Evolutionary conservation across 2,113 vertebrate species (phyloP), one percentile per base, ranked within the genome.

Genomic region (Perca fluviatilis): DNA sequence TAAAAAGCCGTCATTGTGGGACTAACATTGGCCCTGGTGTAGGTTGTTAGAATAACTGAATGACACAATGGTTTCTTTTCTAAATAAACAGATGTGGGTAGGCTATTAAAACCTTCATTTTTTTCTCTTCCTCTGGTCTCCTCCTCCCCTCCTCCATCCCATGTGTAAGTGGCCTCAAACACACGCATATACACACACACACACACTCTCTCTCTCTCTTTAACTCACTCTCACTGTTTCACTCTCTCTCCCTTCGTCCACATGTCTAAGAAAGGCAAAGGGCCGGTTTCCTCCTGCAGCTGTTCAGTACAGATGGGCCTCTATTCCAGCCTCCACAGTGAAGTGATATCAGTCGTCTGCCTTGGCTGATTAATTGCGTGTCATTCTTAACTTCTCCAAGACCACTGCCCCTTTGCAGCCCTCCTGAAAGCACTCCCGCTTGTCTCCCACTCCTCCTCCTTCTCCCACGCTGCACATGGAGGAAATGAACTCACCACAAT

Each of bases 11-110:
- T 95, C 93, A 82, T 88, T 94, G 92, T 30, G 36, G 94, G 95
- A 92, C 89, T 93, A 93, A 91, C 89, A 92, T 93, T 93, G 92
- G 94, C 95, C 93, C 91, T 86, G 86, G 85, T 91, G 93, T 84
- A 79, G 92, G 91, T 95, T 23, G 50, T 95, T 96, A 96, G 96
- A 96, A 96, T 95, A 97, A 96, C 95, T 84, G 89, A 94, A 94
- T 95, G 94, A 96, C 95, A 97, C 95, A 96, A 96, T 95, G 94
- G 89, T 94, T 97, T 96, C 96, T 97, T 95, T 97, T 97, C 95
- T 97, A 96, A 97, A 96, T 95, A 97, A 98, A 97, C 95, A 97
- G 95, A 96, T 88, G 80, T 89, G 81, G 88, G 85, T 91, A 94
- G 92, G 91, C 95, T 94, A 93, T 95, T 95, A 95, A 95, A 95